Evolutionary conservation across 2,113 vertebrate species (phyloP).

Genomic region (human (Homo sapiens)): GRCh38 chr6:164329501-164330000

Average conservation of each 20-base stretch:
- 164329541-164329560: neutral
- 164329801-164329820: neutral
- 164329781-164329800: neutral
- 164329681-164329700: neutral
- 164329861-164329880: neutral
- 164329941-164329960: neutral
- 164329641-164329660: neutral
- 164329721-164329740: neutral
- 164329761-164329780: no score
- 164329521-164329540: neutral
- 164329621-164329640: neutral
- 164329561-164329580: neutral
- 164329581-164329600: neutral
- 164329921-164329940: accelerated
- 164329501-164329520: neutral
- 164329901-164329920: accelerated
- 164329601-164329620: neutral
- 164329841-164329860: no score
- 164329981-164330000: accelerated
- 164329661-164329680: neutral
- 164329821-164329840: neutral
- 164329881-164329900: neutral
- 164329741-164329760: neutral
- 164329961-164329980: accelerated
- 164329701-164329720: neutral